phyloP scores from a whole-genome alignment of 1,140 invertebrate species.

The Eumeta japonica region DNA sequence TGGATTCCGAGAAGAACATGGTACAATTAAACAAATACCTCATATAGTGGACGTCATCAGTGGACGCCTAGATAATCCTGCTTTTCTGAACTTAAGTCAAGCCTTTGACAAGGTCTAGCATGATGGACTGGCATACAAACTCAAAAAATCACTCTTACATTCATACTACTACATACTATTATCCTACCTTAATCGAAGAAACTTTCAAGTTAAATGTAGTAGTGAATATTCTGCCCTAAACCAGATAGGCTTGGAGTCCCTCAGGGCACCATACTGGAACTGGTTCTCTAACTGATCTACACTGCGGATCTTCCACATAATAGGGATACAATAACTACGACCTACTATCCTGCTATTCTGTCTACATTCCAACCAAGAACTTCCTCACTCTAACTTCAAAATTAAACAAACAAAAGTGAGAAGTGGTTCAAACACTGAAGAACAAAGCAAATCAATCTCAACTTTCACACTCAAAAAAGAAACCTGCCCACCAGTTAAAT shows the following conservation, averaged over 20 bases:
- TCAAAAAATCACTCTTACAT: slow-evolving; percentile 10
- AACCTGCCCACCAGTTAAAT: too few species aligned
- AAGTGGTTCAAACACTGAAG: too few species aligned
- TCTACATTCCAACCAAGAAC: too few species aligned
- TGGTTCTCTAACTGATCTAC: slow-evolving; percentile 24
- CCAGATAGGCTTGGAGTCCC: slow-evolving; percentile 20
- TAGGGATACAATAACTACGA: slow-evolving; percentile 13
- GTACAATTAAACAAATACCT: slow-evolving; percentile 22
- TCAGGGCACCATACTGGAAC: slow-evolving; percentile 27
- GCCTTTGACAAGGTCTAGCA: slow-evolving; percentile 31
- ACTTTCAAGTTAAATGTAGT: slow-evolving; percentile 8
- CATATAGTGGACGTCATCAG: slow-evolving; percentile 15
- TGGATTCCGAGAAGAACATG: slow-evolving; percentile 25
- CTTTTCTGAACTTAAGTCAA: slow-evolving; percentile 25
- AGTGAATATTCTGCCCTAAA: slow-evolving; percentile 1
- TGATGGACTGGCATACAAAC: slow-evolving; percentile 20
- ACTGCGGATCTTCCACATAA: slow-evolving; percentile 18
- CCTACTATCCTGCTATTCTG: too few species aligned
- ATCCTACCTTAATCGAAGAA: slow-evolving; percentile 8
- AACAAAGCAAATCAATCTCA: too few species aligned
- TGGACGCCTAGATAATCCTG: slow-evolving; percentile 17
- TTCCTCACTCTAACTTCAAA: too few species aligned
- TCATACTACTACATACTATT: slow-evolving; percentile 3
- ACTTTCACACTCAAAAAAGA: too few species aligned
- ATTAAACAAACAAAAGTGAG: too few species aligned